Percentiles rank a stretch among this genome's conserved stretches.
These are phyloP conservation scores for Sylvicola fuscatus DNA, from an alignment of 2,888 invertebrate species.

Conservation along the genomic window DNA sequence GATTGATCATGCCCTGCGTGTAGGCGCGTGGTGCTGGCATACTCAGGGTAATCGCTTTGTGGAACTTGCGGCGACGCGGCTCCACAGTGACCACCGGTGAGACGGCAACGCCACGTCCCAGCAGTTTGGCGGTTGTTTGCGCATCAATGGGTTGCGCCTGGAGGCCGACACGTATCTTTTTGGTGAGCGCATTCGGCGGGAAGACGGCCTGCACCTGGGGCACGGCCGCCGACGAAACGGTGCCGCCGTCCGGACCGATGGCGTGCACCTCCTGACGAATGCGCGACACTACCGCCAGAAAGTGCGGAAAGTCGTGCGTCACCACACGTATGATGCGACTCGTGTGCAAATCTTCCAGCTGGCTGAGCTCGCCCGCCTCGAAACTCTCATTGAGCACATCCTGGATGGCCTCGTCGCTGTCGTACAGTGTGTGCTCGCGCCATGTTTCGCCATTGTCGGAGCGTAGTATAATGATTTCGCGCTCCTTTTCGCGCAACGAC, in stretches of 20 bases:
- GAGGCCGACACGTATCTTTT: constrained; percentile 93
- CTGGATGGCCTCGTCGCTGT: constrained; percentile 70
- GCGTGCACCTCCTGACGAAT: constrained; percentile 92
- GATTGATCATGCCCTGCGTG: constrained; percentile 57
- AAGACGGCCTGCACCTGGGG: constrained; percentile 71
- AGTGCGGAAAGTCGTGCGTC: constrained; percentile 95
- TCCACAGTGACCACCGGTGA: constrained; percentile 97
- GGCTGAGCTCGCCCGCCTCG: constrained; percentile 50
- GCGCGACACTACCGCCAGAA: constrained; percentile 88
- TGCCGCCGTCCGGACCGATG: constrained; percentile 94
- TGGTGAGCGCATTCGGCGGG: constrained; percentile 92
- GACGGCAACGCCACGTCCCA: constrained; percentile 92
- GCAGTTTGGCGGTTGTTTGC: constrained; percentile 63
- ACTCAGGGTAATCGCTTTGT: constrained; percentile 92
- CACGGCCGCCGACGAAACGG: constrained; percentile 84
- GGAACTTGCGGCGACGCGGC: constrained; percentile 93
- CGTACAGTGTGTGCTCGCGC: constrained; percentile 84
- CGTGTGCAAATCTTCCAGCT: constrained; percentile 66
- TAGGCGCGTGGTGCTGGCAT: constrained; percentile 63
- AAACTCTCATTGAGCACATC: constrained; percentile 85
- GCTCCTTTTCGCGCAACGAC: constrained; percentile 75
- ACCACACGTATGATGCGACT: constrained; percentile 83
- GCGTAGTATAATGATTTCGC: constrained; percentile 88
- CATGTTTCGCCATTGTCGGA: constrained; percentile 97
- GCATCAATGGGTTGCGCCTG: constrained; percentile 89